Evolutionary conservation across 2,888 invertebrate genomes (phyloP), one percentile per base, ranked within the genome.

Genomic region (Acrocyrtus sp.): DNA sequence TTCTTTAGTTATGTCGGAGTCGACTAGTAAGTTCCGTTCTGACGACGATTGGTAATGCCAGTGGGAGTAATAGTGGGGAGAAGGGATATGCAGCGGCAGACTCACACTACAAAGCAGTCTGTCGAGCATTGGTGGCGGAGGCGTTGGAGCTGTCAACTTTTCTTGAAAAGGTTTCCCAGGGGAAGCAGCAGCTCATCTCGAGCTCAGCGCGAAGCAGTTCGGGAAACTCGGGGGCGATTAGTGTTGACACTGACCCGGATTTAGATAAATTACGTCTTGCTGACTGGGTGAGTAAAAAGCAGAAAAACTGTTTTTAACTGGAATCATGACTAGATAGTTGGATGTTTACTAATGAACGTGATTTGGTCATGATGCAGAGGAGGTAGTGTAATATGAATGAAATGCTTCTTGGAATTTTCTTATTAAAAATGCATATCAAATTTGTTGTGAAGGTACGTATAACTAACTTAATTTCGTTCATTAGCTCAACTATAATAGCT

Each of bases 51-150:
- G 61, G 54, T 10, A 89, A 83, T 84, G 84, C 79, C 85, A 85
- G 79, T 88, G 88, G 81, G 84, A 85, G 66, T 83, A 82, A 27
- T 83, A 83, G 19, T 82, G 81, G 22, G 84, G 87, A 77, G 87
- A 89, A 75, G 88, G 72, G 60, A 21, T 48, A 65, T 34, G 74
- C 74, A 26, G 69, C 76, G 51, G 91, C 91, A 0, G 91, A 91
- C 79, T 87, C 88, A 56, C 94, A 95, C 86, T 97, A 96, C 87
- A 91, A 91, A 83, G 95, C 96, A 72, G 96, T 97, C 63, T 94
- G 96, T 84, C 89, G 96, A 74, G 96, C 96, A 70, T 88, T 96
- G 81, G 94, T 96, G 74, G 91, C 94, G 21, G 97, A 98, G 86
- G 93, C 95, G 65, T 86, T 94, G 75, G 96, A 97, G 86, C 88